A percentile compares a stretch with the other conserved stretches of the same genome.
Conservation (phyloP, 2,797 vertebrate species). For the Malurus splendens region DNA sequence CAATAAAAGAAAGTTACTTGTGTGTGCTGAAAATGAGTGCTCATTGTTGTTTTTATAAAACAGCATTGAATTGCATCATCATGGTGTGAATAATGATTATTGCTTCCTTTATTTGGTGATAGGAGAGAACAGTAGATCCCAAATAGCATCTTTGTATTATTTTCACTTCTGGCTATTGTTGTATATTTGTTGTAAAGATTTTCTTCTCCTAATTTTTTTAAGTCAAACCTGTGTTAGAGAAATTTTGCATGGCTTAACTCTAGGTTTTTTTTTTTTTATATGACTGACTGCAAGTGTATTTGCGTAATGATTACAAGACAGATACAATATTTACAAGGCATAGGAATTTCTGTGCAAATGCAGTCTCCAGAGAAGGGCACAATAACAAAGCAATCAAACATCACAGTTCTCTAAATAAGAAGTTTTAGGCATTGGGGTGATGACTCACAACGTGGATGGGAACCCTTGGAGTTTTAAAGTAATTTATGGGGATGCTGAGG, state of each 20-base stretch:
- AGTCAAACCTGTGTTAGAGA: background rate
- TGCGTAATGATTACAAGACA: conserved; percentile 57
- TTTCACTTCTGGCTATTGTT: background rate
- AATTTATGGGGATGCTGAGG: conserved; percentile 62
- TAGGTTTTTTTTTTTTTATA: background rate
- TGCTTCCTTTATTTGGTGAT: background rate
- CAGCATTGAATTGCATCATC: background rate
- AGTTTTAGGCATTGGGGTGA: conserved; percentile 18
- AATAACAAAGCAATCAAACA: conserved; percentile 51
- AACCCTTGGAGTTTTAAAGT: conserved; percentile 52
- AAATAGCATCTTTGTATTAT: background rate
- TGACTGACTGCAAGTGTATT: conserved; percentile 46
- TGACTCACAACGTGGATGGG: conserved; percentile 31
- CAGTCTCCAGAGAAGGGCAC: conserved; percentile 46
- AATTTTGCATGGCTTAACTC: conserved; percentile 5
- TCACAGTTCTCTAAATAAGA: conserved; percentile 41
- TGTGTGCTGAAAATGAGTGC: background rate
- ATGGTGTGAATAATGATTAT: background rate
- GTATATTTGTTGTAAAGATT: background rate
- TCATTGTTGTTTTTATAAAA: conserved; percentile 11
- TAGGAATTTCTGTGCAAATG: conserved; percentile 60
- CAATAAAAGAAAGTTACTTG: conserved; percentile 25
- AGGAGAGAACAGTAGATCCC: background rate
- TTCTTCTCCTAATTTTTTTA: conserved; percentile 21
- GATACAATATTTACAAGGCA: conserved; percentile 66